Percentiles rank a stretch among this genome's conserved stretches.
Evolutionary conservation across 2,113 vertebrate species (phyloP).

Genomic region (Micronycteris hirsuta): DNA sequence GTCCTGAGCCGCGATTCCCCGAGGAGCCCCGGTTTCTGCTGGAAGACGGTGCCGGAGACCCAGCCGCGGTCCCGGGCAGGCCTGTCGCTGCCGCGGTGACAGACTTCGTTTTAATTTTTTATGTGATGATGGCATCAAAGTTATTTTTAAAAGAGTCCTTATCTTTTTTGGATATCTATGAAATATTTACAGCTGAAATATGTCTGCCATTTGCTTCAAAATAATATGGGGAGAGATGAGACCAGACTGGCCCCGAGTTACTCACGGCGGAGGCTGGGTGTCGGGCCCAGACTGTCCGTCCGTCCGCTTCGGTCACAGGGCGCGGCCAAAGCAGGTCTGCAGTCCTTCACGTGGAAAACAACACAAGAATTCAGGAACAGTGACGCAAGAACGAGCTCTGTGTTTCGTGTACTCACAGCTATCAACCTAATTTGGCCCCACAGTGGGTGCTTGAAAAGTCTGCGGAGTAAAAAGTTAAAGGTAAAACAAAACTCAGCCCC

Average conservation of each 20-base stretch:
- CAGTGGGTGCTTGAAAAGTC: not conserved
- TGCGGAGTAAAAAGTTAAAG: not conserved
- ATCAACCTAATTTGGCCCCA: no score
- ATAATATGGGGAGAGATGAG: not conserved
- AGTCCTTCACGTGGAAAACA: not conserved
- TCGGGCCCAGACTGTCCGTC: not conserved
- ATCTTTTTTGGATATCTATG: not conserved
- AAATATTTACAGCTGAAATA: not conserved
- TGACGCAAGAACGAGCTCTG: no score
- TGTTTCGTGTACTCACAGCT: no score
- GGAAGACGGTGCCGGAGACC: not conserved
- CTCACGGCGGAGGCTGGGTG: not conserved
- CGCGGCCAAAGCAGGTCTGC: no score
- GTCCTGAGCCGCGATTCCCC: no score
- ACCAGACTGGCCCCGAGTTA: not conserved
- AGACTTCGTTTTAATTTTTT: not conserved
- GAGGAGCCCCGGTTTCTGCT: not conserved
- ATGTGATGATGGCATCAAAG: not conserved
- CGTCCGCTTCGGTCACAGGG: not conserved
- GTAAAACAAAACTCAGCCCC: not conserved
- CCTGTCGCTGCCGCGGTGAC: not conserved
- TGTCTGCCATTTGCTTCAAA: not conserved
- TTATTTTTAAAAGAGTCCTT: not conserved
- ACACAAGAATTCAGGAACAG: not conserved
- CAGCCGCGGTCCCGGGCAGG: not conserved